Percentiles rank a stretch among this genome's conserved stretches.
These are phyloP conservation scores for Drosophila sturtevanti DNA, from an alignment of 1,140 invertebrate genomes.

Conservation along the genomic window DNA sequence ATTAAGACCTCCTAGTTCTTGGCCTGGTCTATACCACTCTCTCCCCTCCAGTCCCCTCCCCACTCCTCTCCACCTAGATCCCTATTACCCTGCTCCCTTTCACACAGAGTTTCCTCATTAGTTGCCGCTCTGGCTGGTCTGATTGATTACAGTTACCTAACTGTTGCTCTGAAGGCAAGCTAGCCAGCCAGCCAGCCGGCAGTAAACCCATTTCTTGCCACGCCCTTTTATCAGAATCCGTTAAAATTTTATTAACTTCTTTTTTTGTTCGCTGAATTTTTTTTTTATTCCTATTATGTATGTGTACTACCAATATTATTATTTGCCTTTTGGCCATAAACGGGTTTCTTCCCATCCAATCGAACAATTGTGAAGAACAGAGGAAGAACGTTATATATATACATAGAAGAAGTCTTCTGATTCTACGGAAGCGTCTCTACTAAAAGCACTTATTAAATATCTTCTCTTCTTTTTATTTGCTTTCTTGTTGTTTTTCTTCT, in stretches of 20 bases:
- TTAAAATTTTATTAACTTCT: slow-evolving; percentile 73
- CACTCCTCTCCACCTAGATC: too few species aligned
- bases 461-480: not conserved
- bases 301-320: slow-evolving; percentile 31
- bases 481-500: not conserved
- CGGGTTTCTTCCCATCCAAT: slow-evolving; percentile 54
- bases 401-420: slow-evolving; percentile 12
- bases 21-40: not conserved
- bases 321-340: slow-evolving; percentile 51
- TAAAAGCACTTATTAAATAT: slow-evolving; percentile 21
- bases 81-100: not conserved
- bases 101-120: slow-evolving; percentile 23
- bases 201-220: slow-evolving; percentile 29
- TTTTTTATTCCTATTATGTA: slow-evolving; percentile 15
- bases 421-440: slow-evolving; percentile 18
- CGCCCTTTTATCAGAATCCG: slow-evolving; percentile 53
- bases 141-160: slow-evolving; percentile 74
- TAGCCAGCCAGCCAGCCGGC: not conserved
- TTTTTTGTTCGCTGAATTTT: slow-evolving; percentile 28
- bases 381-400: not conserved
- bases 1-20: slow-evolving; percentile 64
- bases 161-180: slow-evolving; percentile 18
- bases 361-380: not conserved
- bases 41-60: not conserved
- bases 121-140: slow-evolving; percentile 43